Evolutionary conservation across 2,113 vertebrate species (phyloP).

Genomic region (Syrmaticus mikado): DNA sequence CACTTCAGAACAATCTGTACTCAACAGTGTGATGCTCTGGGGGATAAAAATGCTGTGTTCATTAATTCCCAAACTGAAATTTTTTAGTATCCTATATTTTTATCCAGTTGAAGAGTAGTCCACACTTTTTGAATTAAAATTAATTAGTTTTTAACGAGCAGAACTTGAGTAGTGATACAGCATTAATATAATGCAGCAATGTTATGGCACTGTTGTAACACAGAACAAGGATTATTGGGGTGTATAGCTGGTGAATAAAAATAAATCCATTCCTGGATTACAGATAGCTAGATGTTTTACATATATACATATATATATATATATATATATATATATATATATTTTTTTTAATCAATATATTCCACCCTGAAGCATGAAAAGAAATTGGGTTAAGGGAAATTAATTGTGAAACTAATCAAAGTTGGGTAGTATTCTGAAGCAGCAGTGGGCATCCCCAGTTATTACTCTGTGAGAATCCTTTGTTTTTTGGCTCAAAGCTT

Average conservation of each 20-base stretch:
- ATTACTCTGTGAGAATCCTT: too few relatives aligned
- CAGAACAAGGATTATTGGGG: background rate
- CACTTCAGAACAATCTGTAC: background rate
- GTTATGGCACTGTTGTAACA: background rate
- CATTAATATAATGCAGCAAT: background rate
- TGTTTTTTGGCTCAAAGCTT: too few relatives aligned
- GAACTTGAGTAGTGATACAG: background rate
- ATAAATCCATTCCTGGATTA: background rate
- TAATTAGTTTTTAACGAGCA: background rate
- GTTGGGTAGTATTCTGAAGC: background rate
- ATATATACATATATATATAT: too few relatives aligned
- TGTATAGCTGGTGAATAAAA: background rate
- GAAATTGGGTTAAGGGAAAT: background rate
- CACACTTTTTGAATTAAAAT: background rate
- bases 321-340: rapidly evolving
- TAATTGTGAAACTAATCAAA: background rate
- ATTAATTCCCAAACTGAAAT: background rate
- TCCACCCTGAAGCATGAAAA: background rate
- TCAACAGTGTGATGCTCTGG: background rate
- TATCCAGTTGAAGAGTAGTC: background rate
- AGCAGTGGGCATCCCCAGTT: background rate
- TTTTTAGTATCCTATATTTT: background rate
- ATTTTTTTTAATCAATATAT: background rate
- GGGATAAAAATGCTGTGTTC: background rate
- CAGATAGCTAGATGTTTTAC: background rate